These are phyloP conservation scores for Himalopsyche japonica DNA, from an alignment of 2,888 invertebrate genomes.

Conservation along the genomic window DNA sequence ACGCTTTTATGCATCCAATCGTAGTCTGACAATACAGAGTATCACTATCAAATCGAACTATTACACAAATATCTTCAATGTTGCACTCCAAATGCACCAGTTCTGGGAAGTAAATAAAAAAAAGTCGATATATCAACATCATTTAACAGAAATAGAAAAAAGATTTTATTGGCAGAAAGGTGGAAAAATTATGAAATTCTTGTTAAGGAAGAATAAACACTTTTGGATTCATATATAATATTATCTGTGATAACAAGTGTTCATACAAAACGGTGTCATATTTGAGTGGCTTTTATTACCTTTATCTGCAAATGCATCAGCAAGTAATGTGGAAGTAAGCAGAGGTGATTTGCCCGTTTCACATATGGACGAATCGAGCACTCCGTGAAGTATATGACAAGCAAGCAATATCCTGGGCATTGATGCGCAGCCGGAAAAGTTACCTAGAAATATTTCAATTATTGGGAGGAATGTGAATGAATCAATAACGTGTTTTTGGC, in stretches of 20 bases:
- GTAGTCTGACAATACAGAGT: slow-evolving; percentile 19
- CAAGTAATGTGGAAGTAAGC: slow-evolving; percentile 51
- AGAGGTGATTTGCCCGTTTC: slow-evolving; percentile 42
- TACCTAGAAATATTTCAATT: slow-evolving; percentile 50
- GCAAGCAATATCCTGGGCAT: slow-evolving; percentile 66
- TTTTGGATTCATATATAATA: too few species aligned
- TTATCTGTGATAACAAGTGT: too few species aligned
- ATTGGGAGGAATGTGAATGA: not conserved
- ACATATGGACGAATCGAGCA: not conserved
- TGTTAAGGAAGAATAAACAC: too few species aligned
- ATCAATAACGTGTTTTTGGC: not conserved
- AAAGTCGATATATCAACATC: too few species aligned
- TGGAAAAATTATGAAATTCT: too few species aligned
- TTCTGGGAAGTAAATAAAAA: slow-evolving; percentile 50
- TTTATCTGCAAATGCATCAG: slow-evolving; percentile 57
- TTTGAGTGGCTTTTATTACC: slow-evolving; percentile 45
- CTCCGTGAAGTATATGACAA: slow-evolving; percentile 49
- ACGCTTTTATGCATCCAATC: slow-evolving; percentile 49
- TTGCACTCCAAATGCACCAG: slow-evolving; percentile 65
- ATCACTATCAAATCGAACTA: slow-evolving; percentile 42
- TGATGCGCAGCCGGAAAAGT: slow-evolving; percentile 65
- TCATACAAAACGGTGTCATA: too few species aligned
- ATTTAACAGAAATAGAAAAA: too few species aligned
- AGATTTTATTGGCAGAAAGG: too few species aligned
- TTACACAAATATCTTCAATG: slow-evolving; percentile 58